These are phyloP conservation scores for Drosophila jambulina DNA, from an alignment of 1,140 invertebrate species.

Conservation along the genomic window DNA sequence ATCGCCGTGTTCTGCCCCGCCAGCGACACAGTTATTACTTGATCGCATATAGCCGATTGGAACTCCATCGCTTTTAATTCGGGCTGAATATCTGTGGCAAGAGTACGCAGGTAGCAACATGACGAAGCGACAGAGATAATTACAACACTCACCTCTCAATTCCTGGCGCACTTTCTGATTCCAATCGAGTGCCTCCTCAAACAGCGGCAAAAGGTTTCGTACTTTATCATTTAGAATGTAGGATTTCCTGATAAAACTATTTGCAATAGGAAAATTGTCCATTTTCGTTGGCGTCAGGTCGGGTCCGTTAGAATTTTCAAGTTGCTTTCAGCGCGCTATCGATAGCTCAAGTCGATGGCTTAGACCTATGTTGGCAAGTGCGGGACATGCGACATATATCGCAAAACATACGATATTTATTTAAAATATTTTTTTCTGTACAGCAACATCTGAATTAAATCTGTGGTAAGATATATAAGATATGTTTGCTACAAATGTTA, in stretches of 20 bases:
- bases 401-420: not conserved
- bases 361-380: not conserved
- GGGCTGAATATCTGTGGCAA: not conserved
- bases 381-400: not conserved
- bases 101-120: not conserved
- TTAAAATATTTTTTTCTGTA: not conserved
- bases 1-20: accelerated
- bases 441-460: no score
- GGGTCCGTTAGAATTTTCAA: not conserved
- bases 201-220: not conserved
- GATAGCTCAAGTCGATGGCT: not conserved
- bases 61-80: not conserved
- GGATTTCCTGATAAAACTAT: not conserved
- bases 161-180: not conserved
- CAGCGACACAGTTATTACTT: not conserved
- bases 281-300: not conserved
- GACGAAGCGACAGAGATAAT: not conserved
- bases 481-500: no score
- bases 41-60: not conserved
- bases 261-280: not conserved
- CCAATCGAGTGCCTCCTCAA: not conserved
- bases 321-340: not conserved
- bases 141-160: not conserved
- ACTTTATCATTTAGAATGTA: not conserved
- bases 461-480: no score